Evolutionary conservation across 2,888 invertebrate genomes (phyloP).

Genomic region (Tupiocoris notatus): DNA sequence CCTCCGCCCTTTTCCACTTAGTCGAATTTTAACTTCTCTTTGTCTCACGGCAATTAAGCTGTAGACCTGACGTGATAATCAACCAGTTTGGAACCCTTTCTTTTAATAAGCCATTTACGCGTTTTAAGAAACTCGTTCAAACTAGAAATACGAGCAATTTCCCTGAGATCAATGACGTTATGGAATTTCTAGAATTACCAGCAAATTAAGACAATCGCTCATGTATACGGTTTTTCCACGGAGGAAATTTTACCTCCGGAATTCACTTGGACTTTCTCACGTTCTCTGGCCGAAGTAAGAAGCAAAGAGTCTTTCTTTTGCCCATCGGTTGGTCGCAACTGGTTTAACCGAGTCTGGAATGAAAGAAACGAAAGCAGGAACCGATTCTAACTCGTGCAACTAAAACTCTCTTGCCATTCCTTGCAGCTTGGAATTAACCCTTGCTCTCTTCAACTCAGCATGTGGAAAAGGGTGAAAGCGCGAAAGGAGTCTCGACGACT

Average conservation of each 20-base stretch:
- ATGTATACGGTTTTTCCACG: too few species aligned
- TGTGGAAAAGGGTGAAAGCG: neutral
- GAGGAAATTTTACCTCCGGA: too few species aligned
- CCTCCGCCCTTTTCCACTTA: neutral
- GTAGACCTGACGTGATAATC: neutral
- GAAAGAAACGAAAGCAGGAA: neutral
- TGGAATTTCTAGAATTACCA: too few species aligned
- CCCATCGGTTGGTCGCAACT: too few species aligned
- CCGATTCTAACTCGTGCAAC: neutral
- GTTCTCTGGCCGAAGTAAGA: too few species aligned
- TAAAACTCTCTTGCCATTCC: neutral
- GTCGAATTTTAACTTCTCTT: neutral
- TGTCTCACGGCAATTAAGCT: neutral
- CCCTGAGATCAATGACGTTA: too few species aligned
- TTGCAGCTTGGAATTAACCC: slow-evolving; percentile 18
- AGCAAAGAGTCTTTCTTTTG: too few species aligned
- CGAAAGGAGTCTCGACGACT: neutral
- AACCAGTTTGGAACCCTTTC: neutral
- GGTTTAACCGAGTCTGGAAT: too few species aligned
- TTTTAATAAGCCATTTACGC: neutral
- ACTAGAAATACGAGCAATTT: too few species aligned
- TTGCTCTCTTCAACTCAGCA: slow-evolving; percentile 1
- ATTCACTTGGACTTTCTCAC: too few species aligned
- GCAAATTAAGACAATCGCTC: too few species aligned
- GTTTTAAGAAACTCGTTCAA: too few species aligned